phyloP scores from a whole-genome alignment of 2,888 invertebrate genomes.

The Drosophila tanythrix region DNA sequence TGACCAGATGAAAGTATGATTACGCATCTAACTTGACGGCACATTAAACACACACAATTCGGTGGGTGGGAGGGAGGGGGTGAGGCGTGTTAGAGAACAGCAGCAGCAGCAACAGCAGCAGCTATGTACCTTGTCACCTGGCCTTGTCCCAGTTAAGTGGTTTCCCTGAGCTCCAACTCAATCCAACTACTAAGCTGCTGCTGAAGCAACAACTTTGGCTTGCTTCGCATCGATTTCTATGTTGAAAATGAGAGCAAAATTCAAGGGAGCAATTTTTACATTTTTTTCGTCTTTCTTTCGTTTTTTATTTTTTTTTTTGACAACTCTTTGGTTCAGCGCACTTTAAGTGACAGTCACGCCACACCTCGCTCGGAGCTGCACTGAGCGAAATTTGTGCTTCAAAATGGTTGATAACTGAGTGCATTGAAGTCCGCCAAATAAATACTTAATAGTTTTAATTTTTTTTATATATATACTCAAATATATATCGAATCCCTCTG shows the following conservation, averaged over 20 bases:
- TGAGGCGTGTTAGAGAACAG: not conserved
- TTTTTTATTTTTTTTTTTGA: slow-evolving; percentile 33
- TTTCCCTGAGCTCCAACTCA: slow-evolving; percentile 15
- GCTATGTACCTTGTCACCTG: slow-evolving; percentile 33
- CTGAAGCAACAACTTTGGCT: not conserved
- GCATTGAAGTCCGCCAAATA: not conserved
- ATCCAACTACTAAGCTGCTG: slow-evolving; percentile 34
- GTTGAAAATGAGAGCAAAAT: slow-evolving; percentile 7
- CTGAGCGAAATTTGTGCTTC: not conserved
- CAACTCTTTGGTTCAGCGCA: slow-evolving; percentile 68
- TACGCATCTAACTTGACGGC: slow-evolving; percentile 3
- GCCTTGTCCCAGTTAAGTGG: slow-evolving; percentile 41
- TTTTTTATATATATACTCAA: not conserved
- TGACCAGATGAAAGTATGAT: slow-evolving; percentile 23
- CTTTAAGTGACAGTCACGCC: slow-evolving; percentile 64
- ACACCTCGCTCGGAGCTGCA: slow-evolving; percentile 19
- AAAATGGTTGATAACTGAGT: not conserved
- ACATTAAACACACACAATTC: slow-evolving; percentile 39
- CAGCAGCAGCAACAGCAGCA: not conserved
- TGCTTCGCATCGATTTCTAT: slow-evolving; percentile 50
- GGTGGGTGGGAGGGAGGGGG: not conserved
- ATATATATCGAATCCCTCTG: not conserved
- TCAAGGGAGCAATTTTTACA: slow-evolving; percentile 38
- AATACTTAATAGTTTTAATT: not conserved
- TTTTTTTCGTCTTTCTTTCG: slow-evolving; percentile 12